Evolutionary conservation across 2,113 vertebrate species (phyloP), one percentile per base, ranked within the genome.

Genomic region (Grantiella picta): DNA sequence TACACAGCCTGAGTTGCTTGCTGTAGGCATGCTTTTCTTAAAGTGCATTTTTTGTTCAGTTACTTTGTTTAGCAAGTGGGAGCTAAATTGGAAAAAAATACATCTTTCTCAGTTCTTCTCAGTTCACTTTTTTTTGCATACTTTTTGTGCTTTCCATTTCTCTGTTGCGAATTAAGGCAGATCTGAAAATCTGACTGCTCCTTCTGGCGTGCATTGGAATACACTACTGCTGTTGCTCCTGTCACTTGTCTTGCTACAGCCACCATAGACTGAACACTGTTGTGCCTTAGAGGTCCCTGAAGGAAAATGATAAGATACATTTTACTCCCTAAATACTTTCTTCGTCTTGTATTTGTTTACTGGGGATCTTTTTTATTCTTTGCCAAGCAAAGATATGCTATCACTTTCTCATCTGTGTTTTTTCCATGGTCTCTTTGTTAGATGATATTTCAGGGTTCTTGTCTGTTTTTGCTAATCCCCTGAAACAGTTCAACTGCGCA

Each of bases 401-500:
- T 56, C n/a, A 20, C 7, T 79, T 75, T 82, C 49, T 54, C 19
- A 42, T 70, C 25, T 77, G 0, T 50, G 1, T 73, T 84, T 80
- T 86, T 66, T 28, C 31, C 20, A 33, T 33, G 8, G 21, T 35
- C 15, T 12, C 4, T 81, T 53, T 93, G 16, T 65, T 73, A 61
- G 22, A 20, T 0, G 2, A 88, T 17, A 18, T 50, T 65, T 3
- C 29, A 6, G 40, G 35, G 53, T 88, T 89, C 54, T 65, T 10
- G 4, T 75, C 28, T 44, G 5, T 44, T 25, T 86, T 65, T 78
- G 50, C 33, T 70, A 49, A 27, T 19, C 75, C 18, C 27, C 42
- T 4, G 1, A n/a, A 86, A 33, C 6, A 73, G 22, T n/a, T 83
- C 8, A 2, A 16, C 45, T 56, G 2, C 2, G 1, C 0, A 0